phyloP scores from a whole-genome alignment of 2,888 invertebrate genomes.

The Lasioglossum lativentre region DNA sequence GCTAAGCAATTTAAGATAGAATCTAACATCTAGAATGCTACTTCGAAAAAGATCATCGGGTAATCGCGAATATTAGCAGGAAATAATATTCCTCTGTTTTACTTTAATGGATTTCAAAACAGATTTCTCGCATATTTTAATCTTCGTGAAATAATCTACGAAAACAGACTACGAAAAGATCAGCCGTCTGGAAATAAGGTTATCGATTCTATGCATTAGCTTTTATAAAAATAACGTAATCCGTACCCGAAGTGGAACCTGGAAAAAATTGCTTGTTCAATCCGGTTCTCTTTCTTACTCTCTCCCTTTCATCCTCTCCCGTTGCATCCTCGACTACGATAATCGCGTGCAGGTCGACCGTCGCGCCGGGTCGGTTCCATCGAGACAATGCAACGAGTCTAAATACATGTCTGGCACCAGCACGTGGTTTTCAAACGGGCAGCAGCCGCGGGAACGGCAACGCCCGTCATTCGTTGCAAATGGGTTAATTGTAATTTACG shows the following conservation, averaged over 20 bases:
- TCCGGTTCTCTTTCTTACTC: background rate
- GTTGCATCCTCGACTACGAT: background rate
- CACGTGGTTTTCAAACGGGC: background rate
- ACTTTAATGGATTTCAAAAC: background rate
- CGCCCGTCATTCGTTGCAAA: background rate
- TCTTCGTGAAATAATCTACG: background rate
- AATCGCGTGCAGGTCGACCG: background rate
- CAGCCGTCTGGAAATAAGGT: background rate
- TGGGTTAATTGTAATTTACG: constrained; percentile 20
- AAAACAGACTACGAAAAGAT: background rate
- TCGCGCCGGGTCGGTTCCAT: background rate
- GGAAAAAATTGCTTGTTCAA: background rate
- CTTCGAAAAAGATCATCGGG: background rate
- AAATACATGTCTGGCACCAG: background rate
- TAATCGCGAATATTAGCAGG: background rate
- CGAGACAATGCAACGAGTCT: background rate
- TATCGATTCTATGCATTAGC: background rate
- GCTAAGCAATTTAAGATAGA: background rate
- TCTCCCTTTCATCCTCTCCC: background rate
- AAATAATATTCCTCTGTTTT: background rate
- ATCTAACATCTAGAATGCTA: background rate
- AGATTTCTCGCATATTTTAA: background rate
- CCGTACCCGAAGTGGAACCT: background rate
- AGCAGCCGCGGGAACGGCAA: background rate
- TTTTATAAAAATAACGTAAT: constrained; percentile 6